These are phyloP conservation scores for Leptoteleia sp. DNA, from an alignment of 1,140 invertebrate genomes.

Conservation along the genomic window DNA sequence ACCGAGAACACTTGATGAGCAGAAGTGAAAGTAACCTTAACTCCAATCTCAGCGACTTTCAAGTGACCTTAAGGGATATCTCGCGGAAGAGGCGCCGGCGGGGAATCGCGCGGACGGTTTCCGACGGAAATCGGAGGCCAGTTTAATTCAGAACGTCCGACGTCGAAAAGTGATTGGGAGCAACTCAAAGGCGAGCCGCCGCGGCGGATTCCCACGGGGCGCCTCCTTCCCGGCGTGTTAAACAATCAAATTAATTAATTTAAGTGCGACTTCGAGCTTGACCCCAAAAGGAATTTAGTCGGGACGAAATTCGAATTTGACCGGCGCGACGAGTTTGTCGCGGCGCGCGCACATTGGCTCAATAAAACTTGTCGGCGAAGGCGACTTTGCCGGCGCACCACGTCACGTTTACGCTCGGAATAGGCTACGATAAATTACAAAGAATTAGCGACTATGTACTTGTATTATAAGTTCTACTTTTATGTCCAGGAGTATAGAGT, in stretches of 20 bases:
- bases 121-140: conserved; percentile 37
- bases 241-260: conserved; percentile 57
- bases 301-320: conserved; percentile 1
- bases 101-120: neutral
- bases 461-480: conserved; percentile 70
- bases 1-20: conserved; percentile 32
- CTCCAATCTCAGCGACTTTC: conserved; percentile 39
- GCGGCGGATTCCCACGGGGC: neutral
- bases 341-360: conserved; percentile 29
- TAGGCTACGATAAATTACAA: conserved; percentile 65
- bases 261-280: conserved; percentile 27
- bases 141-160: conserved; percentile 32
- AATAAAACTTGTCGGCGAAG: conserved; percentile 23
- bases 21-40: conserved; percentile 34
- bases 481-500: conserved; percentile 67
- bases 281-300: conserved; percentile 7
- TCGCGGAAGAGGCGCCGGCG: conserved; percentile 4
- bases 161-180: conserved; percentile 20
- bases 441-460: conserved; percentile 67
- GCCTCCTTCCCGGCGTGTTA: neutral
- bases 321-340: conserved; percentile 3
- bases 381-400: conserved; percentile 13
- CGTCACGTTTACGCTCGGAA: conserved; percentile 59
- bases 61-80: conserved; percentile 51
- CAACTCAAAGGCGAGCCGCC: conserved; percentile 1